Percentiles rank a stretch among this genome's conserved stretches.
phyloP scores from a whole-genome alignment of 2,113 vertebrate species.

The Chaetorhynchus papuensis region DNA sequence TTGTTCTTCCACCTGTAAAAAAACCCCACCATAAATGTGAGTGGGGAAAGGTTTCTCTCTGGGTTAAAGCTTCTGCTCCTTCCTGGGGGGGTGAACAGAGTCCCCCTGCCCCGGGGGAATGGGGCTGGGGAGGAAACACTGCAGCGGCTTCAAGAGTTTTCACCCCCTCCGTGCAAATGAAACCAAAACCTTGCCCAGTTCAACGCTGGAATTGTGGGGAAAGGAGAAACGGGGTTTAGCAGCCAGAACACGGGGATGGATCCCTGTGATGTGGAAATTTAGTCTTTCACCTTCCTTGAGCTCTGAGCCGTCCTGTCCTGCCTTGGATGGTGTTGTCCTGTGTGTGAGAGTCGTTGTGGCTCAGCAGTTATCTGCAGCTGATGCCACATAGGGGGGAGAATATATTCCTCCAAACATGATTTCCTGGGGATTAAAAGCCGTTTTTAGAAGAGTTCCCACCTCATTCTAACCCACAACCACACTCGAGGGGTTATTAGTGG shows the following conservation, averaged over 20 bases:
- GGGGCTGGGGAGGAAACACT: neutral
- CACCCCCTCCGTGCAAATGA: neutral
- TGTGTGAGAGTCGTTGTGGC: neutral
- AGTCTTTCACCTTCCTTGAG: neutral
- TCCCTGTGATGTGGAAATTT: rapidly evolving
- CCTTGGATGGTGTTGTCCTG: rapidly evolving
- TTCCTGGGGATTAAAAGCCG: neutral
- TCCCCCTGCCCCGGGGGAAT: neutral
- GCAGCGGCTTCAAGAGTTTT: neutral
- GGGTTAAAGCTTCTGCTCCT: rapidly evolving
- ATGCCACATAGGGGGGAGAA: neutral
- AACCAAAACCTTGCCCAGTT: neutral
- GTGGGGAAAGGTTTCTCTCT: neutral
- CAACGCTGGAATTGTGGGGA: too few species aligned
- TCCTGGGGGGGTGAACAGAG: neutral
- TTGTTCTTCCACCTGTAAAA: neutral
- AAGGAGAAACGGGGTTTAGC: neutral
- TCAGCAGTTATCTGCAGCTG: neutral
- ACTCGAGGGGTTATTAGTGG: neutral
- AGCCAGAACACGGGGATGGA: neutral
- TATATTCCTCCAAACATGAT: rapidly evolving
- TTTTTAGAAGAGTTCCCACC: neutral
- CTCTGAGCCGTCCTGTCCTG: neutral
- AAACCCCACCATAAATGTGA: rapidly evolving
- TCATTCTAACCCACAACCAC: rapidly evolving